These are phyloP conservation scores for Typhlomys cinereus DNA, from an alignment of 2,113 vertebrate genomes.

Conservation along the genomic window DNA sequence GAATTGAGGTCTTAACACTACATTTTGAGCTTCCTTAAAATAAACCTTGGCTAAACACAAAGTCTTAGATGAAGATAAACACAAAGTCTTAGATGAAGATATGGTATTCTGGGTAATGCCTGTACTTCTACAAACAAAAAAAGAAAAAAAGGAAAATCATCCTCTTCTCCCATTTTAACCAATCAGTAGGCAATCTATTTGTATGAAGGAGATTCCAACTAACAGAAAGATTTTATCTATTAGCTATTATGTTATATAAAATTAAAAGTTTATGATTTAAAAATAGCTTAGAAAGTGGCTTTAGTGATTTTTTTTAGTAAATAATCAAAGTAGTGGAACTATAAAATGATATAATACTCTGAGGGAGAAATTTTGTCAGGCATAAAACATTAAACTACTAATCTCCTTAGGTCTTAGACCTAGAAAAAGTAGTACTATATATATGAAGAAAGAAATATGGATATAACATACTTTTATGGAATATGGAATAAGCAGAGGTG, in stretches of 20 bases:
- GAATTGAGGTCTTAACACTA: background rate
- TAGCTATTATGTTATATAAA: background rate
- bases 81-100: background rate
- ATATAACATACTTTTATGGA: conserved; percentile 62
- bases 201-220: conserved; percentile 27
- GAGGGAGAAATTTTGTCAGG: background rate
- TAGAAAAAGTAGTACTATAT: background rate
- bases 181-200: conserved; percentile 9
- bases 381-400: background rate
- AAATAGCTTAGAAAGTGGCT: background rate
- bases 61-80: conserved; percentile 24
- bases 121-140: conserved; percentile 18
- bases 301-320: conserved; percentile 16
- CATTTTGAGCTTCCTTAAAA: conserved; percentile 6
- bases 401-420: background rate
- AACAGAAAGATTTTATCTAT: conserved; percentile 8
- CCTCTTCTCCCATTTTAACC: background rate
- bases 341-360: background rate
- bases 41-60: background rate
- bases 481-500: background rate
- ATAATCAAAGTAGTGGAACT: conserved; percentile 18
- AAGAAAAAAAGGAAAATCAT: background rate
- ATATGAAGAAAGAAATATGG: conserved; percentile 54
- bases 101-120: conserved; percentile 1
- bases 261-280: background rate